Evolutionary conservation across 2,888 invertebrate species (phyloP), one percentile per base, ranked within the genome.

Genomic region (Calephelis perditalis): DNA sequence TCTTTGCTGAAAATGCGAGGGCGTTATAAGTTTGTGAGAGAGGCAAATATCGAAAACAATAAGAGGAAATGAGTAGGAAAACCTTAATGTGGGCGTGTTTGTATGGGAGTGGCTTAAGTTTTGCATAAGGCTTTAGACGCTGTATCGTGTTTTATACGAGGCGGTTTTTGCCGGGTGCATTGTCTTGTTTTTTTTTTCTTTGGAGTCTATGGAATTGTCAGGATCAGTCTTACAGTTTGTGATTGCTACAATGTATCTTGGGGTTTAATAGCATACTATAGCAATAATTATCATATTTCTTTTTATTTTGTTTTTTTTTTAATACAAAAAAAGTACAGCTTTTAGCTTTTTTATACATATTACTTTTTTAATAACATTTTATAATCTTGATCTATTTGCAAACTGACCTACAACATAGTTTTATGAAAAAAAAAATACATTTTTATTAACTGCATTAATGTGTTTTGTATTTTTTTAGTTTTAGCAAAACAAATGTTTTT

Each of bases 91-190:
- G 71, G 90, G 90, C 89, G 90, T 86, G 79, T 64, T 64, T 2
- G 37, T 15, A 71, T 65, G 70, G 89, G 83, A 71, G 85, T 76
- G 82, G 84, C 72, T 63, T 78, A 80, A 81, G 81, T 86, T n/a
- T 86, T 78, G 84, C 86, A 83, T 85, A 84, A 85, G 76, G 77
- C 77, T 77, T 74, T 75, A 72, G 64, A 65, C 66, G 69, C 68
- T 59, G 62, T 67, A 66, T 71, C 70, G 67, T 87, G 82, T 82
- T 80, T 85, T 84, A 82, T 80, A 74, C 73, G 65, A 15, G 52
- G 52, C 67, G 45, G 67, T 82, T 86, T 88, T 88, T 88, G 84
- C 75, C 55, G 70, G 74, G 81, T 84, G 86, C 86, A 88, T 86
- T 86, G 88, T 87, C 86, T 86, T 75, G 52, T 62, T 62, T 66